Conservation (phyloP, 1,140 invertebrate species). For the Thalassaphorura encarpata region DNA sequence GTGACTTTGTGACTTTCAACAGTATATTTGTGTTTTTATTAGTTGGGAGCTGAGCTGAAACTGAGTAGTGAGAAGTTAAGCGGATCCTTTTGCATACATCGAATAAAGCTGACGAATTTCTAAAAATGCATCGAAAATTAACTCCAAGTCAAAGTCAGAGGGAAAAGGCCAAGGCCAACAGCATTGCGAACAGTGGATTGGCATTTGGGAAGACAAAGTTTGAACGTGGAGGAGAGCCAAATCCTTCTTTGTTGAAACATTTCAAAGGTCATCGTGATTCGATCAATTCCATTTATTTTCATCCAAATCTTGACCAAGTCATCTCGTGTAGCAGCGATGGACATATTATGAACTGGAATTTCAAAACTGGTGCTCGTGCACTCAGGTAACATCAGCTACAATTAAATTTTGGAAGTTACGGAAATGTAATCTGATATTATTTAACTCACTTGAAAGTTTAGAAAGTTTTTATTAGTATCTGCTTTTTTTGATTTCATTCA, state of each 20-base stretch:
- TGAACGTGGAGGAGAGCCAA: not conserved
- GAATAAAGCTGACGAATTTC: too few relatives aligned
- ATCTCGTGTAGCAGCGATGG: slow-evolving; percentile 5
- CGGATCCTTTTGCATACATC: too few relatives aligned
- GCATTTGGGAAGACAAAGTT: not conserved
- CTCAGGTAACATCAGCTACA: not conserved
- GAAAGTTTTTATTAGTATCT: not conserved
- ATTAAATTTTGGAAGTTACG: not conserved
- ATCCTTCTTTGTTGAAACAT: slow-evolving; percentile 6
- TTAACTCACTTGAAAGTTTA: not conserved
- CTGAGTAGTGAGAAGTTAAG: too few relatives aligned
- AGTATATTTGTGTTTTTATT: too few relatives aligned
- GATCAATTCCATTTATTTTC: slow-evolving; percentile 4
- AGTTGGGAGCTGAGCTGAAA: too few relatives aligned
- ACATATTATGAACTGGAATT: slow-evolving; percentile 12
- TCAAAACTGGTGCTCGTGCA: not conserved
- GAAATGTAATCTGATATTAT: not conserved
- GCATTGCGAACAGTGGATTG: too few relatives aligned
- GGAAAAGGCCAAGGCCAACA: not conserved
- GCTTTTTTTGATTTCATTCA: not conserved
- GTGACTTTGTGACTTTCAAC: too few relatives aligned
- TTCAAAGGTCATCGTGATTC: slow-evolving; percentile 3
- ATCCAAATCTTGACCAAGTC: not conserved
- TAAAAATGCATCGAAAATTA: not conserved
- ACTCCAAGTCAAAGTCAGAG: not conserved